These are phyloP conservation scores for Tipula unca DNA, from an alignment of 2,888 invertebrate species.

Conservation along the genomic window DNA sequence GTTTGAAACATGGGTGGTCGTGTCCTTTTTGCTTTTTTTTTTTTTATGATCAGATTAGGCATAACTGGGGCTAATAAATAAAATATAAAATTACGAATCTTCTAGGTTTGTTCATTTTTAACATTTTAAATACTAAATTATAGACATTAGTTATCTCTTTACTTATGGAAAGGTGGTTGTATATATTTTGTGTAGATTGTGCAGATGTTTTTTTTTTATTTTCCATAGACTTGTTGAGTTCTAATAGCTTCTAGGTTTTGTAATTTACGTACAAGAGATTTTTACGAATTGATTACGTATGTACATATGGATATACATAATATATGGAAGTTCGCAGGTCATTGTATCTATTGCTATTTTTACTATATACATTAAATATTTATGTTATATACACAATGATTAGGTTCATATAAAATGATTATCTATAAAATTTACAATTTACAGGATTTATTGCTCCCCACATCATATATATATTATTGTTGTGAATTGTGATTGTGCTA, in stretches of 20 bases:
- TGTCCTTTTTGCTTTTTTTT: neutral
- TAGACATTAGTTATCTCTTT: neutral
- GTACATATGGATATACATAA: neutral
- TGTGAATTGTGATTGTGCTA: neutral
- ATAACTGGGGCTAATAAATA: neutral
- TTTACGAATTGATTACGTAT: neutral
- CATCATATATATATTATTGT: neutral
- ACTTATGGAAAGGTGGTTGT: neutral
- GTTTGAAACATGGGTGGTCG: conserved; percentile 8
- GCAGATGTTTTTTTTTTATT: neutral
- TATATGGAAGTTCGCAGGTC: neutral
- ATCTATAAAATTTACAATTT: neutral
- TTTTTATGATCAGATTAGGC: neutral
- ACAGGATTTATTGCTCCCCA: neutral
- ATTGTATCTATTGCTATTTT: neutral
- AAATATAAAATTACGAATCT: neutral
- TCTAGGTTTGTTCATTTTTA: neutral
- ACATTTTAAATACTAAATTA: neutral
- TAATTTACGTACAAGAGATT: neutral
- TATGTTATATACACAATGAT: neutral
- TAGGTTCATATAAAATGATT: neutral
- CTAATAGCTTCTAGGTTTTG: neutral
- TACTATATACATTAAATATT: neutral
- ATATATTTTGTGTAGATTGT: neutral
- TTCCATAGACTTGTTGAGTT: neutral